Evolutionary conservation across 2,888 invertebrate genomes (phyloP), one percentile per base, ranked within the genome.

Genomic region (Ceraclea dissimilis): DNA sequence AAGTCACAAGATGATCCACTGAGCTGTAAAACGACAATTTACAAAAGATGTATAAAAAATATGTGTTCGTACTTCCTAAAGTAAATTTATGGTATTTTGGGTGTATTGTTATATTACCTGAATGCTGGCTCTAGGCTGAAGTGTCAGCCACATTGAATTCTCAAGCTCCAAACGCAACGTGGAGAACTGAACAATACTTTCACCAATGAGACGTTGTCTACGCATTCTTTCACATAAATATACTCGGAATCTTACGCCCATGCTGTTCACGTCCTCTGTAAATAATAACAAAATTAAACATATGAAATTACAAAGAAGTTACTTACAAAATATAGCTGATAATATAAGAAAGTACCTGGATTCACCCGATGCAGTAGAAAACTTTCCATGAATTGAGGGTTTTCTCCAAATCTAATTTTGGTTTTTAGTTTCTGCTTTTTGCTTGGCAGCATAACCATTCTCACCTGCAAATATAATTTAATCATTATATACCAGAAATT

Each of bases 391-490:
- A 89, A 95, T 68, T 92, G 90, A 0, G 95, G 94, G 70, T 88
- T 90, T 67, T 92, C 90, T 1, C 94, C 94, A 56, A 88, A 86
- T 56, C 93, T 83, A 61, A 94, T 91, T 74, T 94, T 93, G 20
- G 94, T 94, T 74, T 95, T 95, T 71, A 90, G 90, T 67, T 93
- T 91, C 70, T 94, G 94, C 71, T 94, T 94, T 70, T 94, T 93
- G 68, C 89, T 83, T 2, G 95, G 96, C 63, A 96, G 73, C 66
- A 96, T 80, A 49, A 95, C 83, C 64, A 95, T 79, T 62, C 94
- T 83, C 61, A 94, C 91, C 85, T 93, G 75, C 39, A 73, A 73
- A 44, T 11, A 5, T 8, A 16, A 17, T 13, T 13, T 44, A 17
- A 44, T 8, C 11, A 31, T n/a, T n/a, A n/a, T n/a, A n/a, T n/a